Conservation (phyloP, 2,113 vertebrate species). For the Anarhynchus alexandrinus region DNA sequence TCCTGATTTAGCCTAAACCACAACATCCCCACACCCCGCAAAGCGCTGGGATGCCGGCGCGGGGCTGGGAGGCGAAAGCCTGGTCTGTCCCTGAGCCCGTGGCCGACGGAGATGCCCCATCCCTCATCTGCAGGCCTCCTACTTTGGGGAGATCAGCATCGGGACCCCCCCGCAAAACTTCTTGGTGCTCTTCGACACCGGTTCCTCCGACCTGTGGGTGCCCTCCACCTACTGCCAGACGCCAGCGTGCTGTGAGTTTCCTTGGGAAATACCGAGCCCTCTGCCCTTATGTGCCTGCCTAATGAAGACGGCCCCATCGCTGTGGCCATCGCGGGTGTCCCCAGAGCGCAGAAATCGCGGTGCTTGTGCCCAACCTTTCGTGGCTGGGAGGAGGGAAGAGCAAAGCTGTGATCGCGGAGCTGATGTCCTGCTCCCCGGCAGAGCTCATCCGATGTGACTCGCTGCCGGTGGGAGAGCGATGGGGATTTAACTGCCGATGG, state of each 20-base stretch:
- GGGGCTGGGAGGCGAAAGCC: not conserved
- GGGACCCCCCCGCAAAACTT: conserved; percentile 70
- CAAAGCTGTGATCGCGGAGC: accelerated
- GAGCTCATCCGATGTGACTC: accelerated
- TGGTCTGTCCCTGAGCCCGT: not conserved
- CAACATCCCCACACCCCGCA: not conserved
- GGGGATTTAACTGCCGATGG: not conserved
- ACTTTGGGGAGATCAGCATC: conserved; percentile 72
- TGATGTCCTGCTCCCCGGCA: not conserved
- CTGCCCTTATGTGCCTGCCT: not conserved
- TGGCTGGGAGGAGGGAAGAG: accelerated
- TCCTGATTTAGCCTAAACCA: no score
- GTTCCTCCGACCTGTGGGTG: conserved; percentile 72
- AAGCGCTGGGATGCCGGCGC: accelerated
- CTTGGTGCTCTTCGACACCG: conserved; percentile 67
- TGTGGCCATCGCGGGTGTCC: accelerated
- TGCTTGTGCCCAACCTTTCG: not conserved
- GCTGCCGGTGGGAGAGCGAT: accelerated
- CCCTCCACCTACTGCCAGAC: conserved; percentile 65
- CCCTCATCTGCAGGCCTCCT: conserved; percentile 40
- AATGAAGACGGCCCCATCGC: accelerated
- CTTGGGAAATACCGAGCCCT: not conserved
- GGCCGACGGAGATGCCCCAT: accelerated
- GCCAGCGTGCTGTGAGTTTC: conserved; percentile 66
- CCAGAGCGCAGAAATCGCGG: accelerated